These are phyloP conservation scores for Cheilosia urbana DNA, from an alignment of 2,888 invertebrate species.

Conservation along the genomic window DNA sequence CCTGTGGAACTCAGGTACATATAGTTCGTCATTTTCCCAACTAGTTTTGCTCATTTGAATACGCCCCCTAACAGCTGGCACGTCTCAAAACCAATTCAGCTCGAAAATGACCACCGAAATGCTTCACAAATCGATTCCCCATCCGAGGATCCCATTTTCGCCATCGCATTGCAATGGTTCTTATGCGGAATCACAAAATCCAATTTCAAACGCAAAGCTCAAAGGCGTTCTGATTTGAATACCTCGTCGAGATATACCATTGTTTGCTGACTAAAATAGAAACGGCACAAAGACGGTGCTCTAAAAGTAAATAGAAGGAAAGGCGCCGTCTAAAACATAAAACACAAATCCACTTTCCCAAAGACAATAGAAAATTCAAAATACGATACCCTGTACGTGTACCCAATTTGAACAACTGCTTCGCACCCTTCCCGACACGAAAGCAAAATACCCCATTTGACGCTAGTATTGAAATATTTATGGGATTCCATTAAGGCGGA, in stretches of 20 bases:
- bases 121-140: background rate
- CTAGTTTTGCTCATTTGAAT: background rate
- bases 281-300: slow-evolving; percentile 6
- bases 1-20: no score
- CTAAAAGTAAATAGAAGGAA: background rate
- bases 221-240: slow-evolving; percentile 49
- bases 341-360: background rate
- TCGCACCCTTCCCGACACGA: background rate
- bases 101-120: slow-evolving; percentile 16
- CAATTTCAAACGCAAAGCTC: slow-evolving; percentile 21
- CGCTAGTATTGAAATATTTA: slow-evolving; percentile 54
- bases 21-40: no score
- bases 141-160: background rate
- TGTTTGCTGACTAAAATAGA: slow-evolving; percentile 13
- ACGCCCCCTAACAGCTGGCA: background rate
- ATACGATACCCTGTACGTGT: background rate
- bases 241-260: slow-evolving; percentile 13
- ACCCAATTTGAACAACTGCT: background rate
- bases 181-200: background rate
- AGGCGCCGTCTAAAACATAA: background rate
- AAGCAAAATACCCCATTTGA: slow-evolving; percentile 19
- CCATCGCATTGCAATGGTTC: slow-evolving; percentile 10
- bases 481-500: slow-evolving; percentile 35
- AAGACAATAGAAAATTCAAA: slow-evolving; percentile 19
- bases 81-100: slow-evolving; percentile 23